Conservation (phyloP, 1,140 invertebrate species). For the Pseudomyrmex sp. region DNA sequence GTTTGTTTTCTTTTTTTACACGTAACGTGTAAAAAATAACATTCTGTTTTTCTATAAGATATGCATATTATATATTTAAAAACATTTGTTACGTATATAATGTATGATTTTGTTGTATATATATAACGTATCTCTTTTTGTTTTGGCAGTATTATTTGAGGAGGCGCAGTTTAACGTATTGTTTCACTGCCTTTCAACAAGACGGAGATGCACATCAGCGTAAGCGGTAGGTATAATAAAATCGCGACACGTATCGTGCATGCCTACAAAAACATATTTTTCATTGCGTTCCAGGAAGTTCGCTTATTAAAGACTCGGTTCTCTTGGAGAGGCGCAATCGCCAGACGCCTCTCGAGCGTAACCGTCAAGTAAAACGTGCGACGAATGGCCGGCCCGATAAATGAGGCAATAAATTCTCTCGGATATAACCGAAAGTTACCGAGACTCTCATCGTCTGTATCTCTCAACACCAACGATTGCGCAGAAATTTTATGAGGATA, state of each 20-base stretch:
- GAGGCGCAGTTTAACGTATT: neutral
- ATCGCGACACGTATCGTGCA: conserved; percentile 81
- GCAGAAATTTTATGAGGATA: conserved; percentile 41
- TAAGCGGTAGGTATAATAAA: conserved; percentile 75
- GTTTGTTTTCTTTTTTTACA: neutral
- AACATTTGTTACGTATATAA: neutral
- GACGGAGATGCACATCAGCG: conserved; percentile 45
- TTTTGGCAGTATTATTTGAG: no score
- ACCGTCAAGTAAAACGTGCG: conserved; percentile 76
- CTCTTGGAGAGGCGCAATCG: conserved; percentile 70
- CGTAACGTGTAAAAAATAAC: neutral
- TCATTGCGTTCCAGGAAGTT: conserved; percentile 79
- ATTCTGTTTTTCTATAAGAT: neutral
- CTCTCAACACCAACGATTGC: conserved; percentile 13
- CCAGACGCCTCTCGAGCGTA: conserved; percentile 71
- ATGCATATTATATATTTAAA: neutral
- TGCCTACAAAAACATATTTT: conserved; percentile 82
- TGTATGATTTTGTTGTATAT: no score
- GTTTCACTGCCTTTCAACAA: conserved; percentile 60
- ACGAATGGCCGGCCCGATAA: conserved; percentile 73
- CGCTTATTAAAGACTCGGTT: conserved; percentile 71
- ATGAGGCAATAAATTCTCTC: conserved; percentile 73
- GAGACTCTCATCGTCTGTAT: conserved; percentile 46
- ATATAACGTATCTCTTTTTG: no score
- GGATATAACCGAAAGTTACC: conserved; percentile 71